phyloP scores from a whole-genome alignment of 2,888 invertebrate genomes.

The Rapana venosa region DNA sequence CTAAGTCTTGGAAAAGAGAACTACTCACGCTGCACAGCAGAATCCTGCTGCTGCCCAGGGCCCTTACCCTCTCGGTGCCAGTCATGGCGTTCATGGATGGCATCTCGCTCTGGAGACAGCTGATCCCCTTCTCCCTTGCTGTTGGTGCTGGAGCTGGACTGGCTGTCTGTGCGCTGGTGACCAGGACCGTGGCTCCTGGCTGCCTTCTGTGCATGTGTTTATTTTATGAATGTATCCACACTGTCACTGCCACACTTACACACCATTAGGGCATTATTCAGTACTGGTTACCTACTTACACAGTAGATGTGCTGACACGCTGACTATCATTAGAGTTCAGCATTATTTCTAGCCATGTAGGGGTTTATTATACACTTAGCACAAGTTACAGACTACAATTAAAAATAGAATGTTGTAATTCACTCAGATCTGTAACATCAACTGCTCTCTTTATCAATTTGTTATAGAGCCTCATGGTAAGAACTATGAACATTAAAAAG shows the following conservation, averaged over 20 bases:
- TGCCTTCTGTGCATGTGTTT: conserved; percentile 54
- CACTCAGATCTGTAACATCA: no score
- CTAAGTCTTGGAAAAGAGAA: neutral
- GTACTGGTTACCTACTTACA: no score
- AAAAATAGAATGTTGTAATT: no score
- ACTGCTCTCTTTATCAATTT: no score
- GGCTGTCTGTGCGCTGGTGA: conserved; percentile 75
- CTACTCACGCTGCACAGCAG: conserved; percentile 25
- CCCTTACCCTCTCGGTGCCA: conserved; percentile 53
- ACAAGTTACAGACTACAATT: no score
- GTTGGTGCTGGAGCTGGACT: conserved; percentile 74
- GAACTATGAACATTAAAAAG: no score
- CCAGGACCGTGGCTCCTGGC: conserved; percentile 57
- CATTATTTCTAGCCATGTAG: no score
- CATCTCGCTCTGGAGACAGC: conserved; percentile 69
- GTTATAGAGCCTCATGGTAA: no score
- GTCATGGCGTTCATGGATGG: conserved; percentile 45
- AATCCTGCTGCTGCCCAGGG: conserved; percentile 35
- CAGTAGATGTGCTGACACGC: no score
- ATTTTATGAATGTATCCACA: neutral
- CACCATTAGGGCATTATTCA: no score
- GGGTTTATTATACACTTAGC: no score
- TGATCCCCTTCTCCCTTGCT: conserved; percentile 73
- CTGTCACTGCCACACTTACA: neutral
- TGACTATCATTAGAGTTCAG: no score